These are phyloP conservation scores for Xanthorhoe spadicearia DNA, from an alignment of 2,888 invertebrate genomes.

Conservation along the genomic window DNA sequence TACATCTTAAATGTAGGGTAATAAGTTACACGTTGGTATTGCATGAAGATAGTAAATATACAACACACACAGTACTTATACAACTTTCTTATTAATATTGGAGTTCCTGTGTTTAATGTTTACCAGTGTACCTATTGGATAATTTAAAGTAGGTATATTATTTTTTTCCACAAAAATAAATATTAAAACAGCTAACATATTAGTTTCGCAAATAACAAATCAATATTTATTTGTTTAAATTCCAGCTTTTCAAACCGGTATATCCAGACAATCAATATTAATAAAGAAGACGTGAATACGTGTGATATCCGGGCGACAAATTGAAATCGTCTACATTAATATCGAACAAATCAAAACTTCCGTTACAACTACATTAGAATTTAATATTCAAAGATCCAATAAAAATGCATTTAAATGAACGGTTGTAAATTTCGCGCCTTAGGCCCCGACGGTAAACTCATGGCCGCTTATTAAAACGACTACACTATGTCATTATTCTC, in stretches of 20 bases:
- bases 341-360: constrained; percentile 39
- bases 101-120: too few species aligned
- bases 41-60: too few species aligned
- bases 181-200: too few species aligned
- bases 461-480: constrained; percentile 77
- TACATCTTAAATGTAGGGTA: too few species aligned
- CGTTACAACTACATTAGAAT: constrained; percentile 50
- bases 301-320: constrained; percentile 27
- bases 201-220: neutral
- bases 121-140: too few species aligned
- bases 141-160: too few species aligned
- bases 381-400: constrained; percentile 55
- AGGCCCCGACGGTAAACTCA: constrained; percentile 62
- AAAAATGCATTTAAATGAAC: constrained; percentile 71
- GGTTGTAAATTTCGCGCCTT: constrained; percentile 71
- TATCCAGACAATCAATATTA: constrained; percentile 14
- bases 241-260: neutral
- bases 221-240: neutral
- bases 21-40: too few species aligned
- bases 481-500: constrained; percentile 80
- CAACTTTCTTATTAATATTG: too few species aligned
- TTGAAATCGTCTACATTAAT: constrained; percentile 25
- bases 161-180: too few species aligned
- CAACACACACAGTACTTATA: too few species aligned
- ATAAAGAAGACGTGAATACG: constrained; percentile 9